A percentile compares a stretch with the other conserved stretches of the same genome.
Evolutionary conservation across 2,797 vertebrate species (phyloP).

Genomic region (Pelochelys cantorii): DNA sequence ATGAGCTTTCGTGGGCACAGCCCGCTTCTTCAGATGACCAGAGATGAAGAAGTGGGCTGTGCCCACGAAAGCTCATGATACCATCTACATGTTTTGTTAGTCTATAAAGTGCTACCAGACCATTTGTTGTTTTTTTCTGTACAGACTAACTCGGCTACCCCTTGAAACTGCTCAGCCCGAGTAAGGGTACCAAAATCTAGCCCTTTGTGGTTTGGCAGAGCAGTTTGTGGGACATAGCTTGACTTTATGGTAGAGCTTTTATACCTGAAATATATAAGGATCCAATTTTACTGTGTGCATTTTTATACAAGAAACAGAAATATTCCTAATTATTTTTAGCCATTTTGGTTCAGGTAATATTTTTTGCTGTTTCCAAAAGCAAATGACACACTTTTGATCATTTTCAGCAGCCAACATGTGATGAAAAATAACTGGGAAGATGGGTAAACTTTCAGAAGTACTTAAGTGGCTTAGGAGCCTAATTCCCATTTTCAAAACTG

Average conservation of each 20-base stretch:
- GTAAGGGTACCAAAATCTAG: background rate
- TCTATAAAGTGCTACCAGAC: too few relatives aligned
- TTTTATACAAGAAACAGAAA: background rate
- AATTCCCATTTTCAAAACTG: background rate
- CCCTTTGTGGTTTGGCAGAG: background rate
- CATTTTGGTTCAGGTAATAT: background rate
- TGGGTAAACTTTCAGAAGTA: background rate
- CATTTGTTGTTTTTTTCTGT: too few relatives aligned
- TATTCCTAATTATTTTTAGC: background rate
- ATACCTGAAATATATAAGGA: background rate
- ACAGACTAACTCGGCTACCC: too few relatives aligned
- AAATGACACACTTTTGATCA: background rate
- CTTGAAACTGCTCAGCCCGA: too few relatives aligned
- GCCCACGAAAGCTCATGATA: too few relatives aligned
- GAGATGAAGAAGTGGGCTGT: background rate
- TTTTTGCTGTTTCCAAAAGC: constrained; percentile 11
- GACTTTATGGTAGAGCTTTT: background rate
- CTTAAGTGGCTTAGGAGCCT: background rate
- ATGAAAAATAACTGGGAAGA: background rate
- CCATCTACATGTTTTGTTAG: too few relatives aligned
- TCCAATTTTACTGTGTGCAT: constrained; percentile 4
- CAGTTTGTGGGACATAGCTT: background rate
- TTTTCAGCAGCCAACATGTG: background rate
- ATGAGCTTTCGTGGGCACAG: too few relatives aligned
- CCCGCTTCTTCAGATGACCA: too few relatives aligned